Conservation (phyloP, 2,888 invertebrate genomes). For the Drosophila limbata region DNA sequence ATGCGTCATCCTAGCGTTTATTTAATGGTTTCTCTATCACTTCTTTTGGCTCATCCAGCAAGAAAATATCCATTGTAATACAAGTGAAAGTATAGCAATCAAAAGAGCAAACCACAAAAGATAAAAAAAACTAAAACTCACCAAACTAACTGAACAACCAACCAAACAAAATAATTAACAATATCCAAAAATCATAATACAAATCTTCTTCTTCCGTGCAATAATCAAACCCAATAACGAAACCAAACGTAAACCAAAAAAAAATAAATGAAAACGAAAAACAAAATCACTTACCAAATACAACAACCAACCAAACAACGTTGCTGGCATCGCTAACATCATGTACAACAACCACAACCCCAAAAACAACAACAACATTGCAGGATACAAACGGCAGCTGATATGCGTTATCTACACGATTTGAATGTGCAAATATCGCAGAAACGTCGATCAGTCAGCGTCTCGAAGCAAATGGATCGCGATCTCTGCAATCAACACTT, state of each 20-base stretch:
- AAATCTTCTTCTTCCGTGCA: conserved; percentile 74
- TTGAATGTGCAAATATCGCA: conserved; percentile 86
- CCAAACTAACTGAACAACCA: conserved; percentile 55
- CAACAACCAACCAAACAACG: conserved; percentile 34
- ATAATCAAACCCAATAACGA: conserved; percentile 29
- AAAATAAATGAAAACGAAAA: conserved; percentile 19
- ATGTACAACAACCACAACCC: conserved; percentile 38
- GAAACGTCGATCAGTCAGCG: conserved; percentile 85
- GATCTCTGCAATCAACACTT: conserved; percentile 90
- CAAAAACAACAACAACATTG: conserved; percentile 25
- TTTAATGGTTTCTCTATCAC: conserved; percentile 69
- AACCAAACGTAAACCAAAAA: conserved; percentile 18
- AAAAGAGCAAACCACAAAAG: conserved; percentile 70
- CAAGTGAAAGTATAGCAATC: conserved; percentile 81
- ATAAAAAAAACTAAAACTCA: conserved; percentile 42
- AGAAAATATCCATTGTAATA: conserved; percentile 82
- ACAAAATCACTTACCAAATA: conserved; percentile 24
- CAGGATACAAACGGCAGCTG: conserved; percentile 76
- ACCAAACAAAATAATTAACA: conserved; percentile 46
- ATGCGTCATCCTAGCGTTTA: conserved; percentile 36
- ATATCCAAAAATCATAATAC: conserved; percentile 67
- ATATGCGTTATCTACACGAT: conserved; percentile 86
- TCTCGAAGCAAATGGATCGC: conserved; percentile 86
- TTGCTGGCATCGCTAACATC: conserved; percentile 31
- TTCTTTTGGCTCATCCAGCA: conserved; percentile 72